Evolutionary conservation across 2,113 vertebrate species (phyloP), one percentile per base, ranked within the genome.

Genomic region (Periophthalmus modestus): DNA sequence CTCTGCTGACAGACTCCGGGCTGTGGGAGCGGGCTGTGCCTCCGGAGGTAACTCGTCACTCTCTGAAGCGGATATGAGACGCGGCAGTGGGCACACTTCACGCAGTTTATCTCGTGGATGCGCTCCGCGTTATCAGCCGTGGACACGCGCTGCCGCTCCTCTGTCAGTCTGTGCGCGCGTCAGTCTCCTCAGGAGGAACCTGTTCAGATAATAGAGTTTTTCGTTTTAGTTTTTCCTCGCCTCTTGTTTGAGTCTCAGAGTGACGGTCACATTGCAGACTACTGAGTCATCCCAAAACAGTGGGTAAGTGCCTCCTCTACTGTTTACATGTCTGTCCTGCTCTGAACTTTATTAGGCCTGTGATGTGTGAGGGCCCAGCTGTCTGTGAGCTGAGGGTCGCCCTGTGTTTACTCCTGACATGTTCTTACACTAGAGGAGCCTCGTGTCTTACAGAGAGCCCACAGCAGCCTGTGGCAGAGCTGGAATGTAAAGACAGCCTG

Each of bases 91-190:
- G 21, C 54, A 7, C 7, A 21, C 54, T 21, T n/a, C 1, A 19
- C 19, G n/a, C n/a, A 57, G n/a, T 55, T 55, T 55, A 55, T 55
- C 19, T n/a, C 2, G 18, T 10, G 6, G 7, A 28, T 58, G 50
- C 50, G 50, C 50, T 52, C 21, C 5, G 24, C 10, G 62, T 65
- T 65, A 65, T 65, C 62, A 65, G 62, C 19, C 18, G 62, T 5
- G 18, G 34, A 39, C 62, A 65, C 34, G 62, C 62, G 34, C 62
- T 39, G 62, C 62, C 62, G 62, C 62, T 39, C 34, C 62, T 65
- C 62, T 10, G 9, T n/a, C 34, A 63, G 33, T 11, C 15, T 7
- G 16, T 43, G 18, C 33, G 61, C 62, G 62, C 62, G 2, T 65
- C 34, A 19, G 18, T 43, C 16, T 19, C 16, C 10, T 39, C 62